A percentile compares a stretch with the other conserved stretches of the same genome.
Conservation (phyloP, 2,113 vertebrate genomes). For the Sitta europaea region DNA sequence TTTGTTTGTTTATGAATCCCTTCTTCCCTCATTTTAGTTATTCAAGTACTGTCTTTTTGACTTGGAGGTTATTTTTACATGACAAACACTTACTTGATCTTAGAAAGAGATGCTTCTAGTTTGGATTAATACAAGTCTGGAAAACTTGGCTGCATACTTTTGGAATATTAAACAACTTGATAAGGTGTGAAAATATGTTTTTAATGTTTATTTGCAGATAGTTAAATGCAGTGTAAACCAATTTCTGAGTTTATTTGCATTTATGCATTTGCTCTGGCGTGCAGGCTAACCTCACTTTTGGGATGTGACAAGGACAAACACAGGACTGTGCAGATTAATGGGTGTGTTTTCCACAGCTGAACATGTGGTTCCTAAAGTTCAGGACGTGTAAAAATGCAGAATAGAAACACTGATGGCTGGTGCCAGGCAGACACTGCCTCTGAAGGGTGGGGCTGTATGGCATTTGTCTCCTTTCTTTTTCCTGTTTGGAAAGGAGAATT, state of each 20-base stretch:
- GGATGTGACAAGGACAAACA: slow-evolving; percentile 19
- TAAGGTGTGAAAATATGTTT: slow-evolving; percentile 30
- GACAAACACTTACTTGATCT: neutral
- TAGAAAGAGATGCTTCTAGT: slow-evolving; percentile 24
- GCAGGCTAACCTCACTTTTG: slow-evolving; percentile 2
- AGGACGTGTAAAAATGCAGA: neutral
- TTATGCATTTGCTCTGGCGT: neutral
- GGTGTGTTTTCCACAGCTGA: slow-evolving; percentile 16
- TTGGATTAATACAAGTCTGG: neutral
- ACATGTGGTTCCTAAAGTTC: neutral
- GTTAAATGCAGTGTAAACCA: slow-evolving; percentile 1
- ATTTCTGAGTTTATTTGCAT: slow-evolving; percentile 25
- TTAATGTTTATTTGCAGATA: slow-evolving; percentile 19
- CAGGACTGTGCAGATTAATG: neutral
- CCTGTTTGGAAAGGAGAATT: neutral
- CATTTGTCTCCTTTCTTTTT: neutral
- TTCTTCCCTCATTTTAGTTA: neutral
- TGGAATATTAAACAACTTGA: neutral
- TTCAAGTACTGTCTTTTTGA: neutral
- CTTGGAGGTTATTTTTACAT: slow-evolving; percentile 15
- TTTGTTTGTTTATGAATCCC: slow-evolving; percentile 53
- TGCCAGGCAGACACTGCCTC: slow-evolving; percentile 1
- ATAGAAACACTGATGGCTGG: neutral
- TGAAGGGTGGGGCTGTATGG: neutral
- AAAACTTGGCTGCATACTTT: neutral